phyloP scores from a whole-genome alignment of 1,140 invertebrate genomes.

The Trichoplusia ni region DNA sequence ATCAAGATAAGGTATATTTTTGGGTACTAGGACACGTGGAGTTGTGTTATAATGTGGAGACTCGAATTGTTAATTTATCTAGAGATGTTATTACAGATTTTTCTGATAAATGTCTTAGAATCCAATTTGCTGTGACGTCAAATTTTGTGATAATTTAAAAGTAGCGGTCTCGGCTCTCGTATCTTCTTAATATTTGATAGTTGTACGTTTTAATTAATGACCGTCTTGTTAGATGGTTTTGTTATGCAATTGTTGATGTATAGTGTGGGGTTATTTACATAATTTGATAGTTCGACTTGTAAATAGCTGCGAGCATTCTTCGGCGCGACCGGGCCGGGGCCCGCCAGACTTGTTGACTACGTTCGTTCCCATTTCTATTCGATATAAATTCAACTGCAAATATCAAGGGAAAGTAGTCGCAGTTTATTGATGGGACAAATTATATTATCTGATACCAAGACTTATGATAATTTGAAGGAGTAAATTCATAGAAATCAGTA shows the following conservation, averaged over 20 bases:
- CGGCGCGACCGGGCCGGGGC: no score
- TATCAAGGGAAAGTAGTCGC: conserved; percentile 19
- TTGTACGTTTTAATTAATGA: conserved; percentile 50
- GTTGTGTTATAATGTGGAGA: neutral
- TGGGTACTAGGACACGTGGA: neutral
- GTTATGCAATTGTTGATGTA: conserved; percentile 37
- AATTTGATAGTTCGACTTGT: conserved; percentile 42
- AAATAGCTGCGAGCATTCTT: conserved; percentile 10
- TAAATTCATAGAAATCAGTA: neutral
- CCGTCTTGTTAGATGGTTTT: conserved; percentile 26
- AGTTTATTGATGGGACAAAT: neutral
- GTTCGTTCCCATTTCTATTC: neutral
- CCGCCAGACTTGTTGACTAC: conserved; percentile 22
- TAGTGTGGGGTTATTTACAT: conserved; percentile 47
- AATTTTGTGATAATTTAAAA: conserved; percentile 49
- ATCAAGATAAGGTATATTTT: neutral
- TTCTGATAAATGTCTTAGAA: conserved; percentile 47
- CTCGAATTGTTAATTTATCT: conserved; percentile 47
- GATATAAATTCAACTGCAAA: conserved; percentile 2
- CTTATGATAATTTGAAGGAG: neutral
- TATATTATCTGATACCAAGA: neutral
- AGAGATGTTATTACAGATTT: conserved; percentile 52
- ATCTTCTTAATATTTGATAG: conserved; percentile 29
- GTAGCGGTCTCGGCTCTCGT: conserved; percentile 28
- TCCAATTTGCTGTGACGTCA: conserved; percentile 55